Conservation (phyloP, 2,797 vertebrate species). For the Calcarius lapponicus region DNA sequence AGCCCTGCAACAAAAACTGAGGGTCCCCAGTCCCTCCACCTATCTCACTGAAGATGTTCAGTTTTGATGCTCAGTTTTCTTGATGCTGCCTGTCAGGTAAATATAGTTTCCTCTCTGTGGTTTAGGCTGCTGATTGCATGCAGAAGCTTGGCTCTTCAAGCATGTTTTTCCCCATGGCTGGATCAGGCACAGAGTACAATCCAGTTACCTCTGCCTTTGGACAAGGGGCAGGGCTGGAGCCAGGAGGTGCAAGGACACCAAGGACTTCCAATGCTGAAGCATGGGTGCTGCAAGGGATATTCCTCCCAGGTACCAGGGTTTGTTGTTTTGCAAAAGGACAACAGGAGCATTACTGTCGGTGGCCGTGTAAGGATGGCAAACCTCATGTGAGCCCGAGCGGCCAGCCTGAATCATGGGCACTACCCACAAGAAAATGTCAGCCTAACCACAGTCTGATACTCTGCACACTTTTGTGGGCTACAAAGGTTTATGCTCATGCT, state of each 20-base stretch:
- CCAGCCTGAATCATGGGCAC: neutral
- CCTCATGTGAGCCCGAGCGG: accelerated
- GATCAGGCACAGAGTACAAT: accelerated
- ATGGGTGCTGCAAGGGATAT: neutral
- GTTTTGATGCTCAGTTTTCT: neutral
- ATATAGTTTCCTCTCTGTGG: neutral
- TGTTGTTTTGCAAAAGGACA: neutral
- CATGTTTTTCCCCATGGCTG: neutral
- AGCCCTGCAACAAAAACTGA: neutral
- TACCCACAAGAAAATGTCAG: neutral
- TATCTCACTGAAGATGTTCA: neutral
- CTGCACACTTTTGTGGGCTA: neutral
- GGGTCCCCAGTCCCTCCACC: neutral
- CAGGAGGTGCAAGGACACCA: accelerated
- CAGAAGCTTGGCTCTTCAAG: neutral
- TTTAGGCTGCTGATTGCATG: neutral
- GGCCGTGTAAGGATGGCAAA: neutral
- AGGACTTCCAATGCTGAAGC: neutral
- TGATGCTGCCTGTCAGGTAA: neutral
- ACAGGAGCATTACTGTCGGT: neutral
- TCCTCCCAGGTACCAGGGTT: neutral
- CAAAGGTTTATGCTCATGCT: neutral
- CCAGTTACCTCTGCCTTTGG: neutral
- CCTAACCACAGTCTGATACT: neutral
- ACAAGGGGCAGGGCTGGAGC: neutral